Conservation (phyloP, 2,888 invertebrate species). For the Pyralis farinalis region DNA sequence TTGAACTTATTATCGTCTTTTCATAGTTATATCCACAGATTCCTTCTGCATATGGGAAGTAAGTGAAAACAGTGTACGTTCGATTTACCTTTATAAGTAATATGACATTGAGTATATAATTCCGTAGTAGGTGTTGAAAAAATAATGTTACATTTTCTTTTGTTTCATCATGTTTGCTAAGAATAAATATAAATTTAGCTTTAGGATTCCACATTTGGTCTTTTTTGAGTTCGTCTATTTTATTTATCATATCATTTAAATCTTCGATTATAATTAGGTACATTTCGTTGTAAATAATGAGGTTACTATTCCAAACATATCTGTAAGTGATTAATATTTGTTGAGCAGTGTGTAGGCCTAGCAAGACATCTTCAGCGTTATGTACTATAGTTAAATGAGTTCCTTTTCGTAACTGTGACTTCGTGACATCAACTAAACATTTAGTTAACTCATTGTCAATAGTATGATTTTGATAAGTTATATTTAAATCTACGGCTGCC, state of each 20-base stretch:
- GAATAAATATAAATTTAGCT: not conserved
- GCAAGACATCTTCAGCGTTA: not conserved
- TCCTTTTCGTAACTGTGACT: not conserved
- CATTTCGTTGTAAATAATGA: not conserved
- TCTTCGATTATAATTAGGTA: not conserved
- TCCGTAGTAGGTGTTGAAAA: not conserved
- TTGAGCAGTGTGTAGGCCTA: not conserved
- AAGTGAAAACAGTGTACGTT: not conserved
- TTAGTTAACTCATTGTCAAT: not conserved
- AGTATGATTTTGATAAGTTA: not conserved
- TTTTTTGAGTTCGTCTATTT: not conserved
- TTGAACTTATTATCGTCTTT: not conserved
- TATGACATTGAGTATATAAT: not conserved
- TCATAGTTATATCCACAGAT: not conserved
- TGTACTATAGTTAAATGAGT: not conserved
- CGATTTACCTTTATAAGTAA: not conserved
- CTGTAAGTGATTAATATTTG: not conserved
- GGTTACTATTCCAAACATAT: not conserved
- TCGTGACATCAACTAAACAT: not conserved
- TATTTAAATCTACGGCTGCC: not conserved
- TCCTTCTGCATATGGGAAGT: not conserved
- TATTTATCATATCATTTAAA: not conserved
- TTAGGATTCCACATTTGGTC: not conserved
- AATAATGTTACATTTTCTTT: not conserved
- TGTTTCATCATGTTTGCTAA: not conserved